Conservation (phyloP, 1,140 invertebrate species). For the Diachasma alloeum region DNA sequence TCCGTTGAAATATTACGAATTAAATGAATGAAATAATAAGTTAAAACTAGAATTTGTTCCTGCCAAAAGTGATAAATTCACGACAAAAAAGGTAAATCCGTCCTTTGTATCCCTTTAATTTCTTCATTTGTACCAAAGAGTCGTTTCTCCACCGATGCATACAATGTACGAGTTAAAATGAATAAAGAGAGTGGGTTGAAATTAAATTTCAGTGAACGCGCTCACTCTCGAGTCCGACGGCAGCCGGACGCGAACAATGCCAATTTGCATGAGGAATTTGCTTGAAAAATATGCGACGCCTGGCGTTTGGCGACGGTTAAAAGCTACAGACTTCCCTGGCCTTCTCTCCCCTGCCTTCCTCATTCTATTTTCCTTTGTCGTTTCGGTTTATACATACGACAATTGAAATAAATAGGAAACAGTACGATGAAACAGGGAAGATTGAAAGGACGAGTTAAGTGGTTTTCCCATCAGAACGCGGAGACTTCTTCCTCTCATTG, state of each 20-base stretch:
- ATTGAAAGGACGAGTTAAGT: no score
- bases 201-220: slow-evolving; percentile 18
- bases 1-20: no score
- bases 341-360: not conserved
- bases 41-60: no score
- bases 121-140: not conserved
- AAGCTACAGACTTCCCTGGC: not conserved
- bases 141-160: not conserved
- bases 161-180: not conserved
- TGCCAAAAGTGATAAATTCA: no score
- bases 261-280: slow-evolving; percentile 31
- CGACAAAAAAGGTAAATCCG: not conserved
- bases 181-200: not conserved
- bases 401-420: no score
- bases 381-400: no score
- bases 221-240: not conserved
- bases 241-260: not conserved
- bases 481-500: no score
- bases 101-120: not conserved
- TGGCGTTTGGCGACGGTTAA: slow-evolving; percentile 12
- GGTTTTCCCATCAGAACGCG: no score
- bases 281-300: slow-evolving; percentile 21
- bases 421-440: no score
- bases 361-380: no score
- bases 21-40: no score